Evolutionary conservation across 2,113 vertebrate genomes (phyloP).

Genomic region (Pedetes capensis): DNA sequence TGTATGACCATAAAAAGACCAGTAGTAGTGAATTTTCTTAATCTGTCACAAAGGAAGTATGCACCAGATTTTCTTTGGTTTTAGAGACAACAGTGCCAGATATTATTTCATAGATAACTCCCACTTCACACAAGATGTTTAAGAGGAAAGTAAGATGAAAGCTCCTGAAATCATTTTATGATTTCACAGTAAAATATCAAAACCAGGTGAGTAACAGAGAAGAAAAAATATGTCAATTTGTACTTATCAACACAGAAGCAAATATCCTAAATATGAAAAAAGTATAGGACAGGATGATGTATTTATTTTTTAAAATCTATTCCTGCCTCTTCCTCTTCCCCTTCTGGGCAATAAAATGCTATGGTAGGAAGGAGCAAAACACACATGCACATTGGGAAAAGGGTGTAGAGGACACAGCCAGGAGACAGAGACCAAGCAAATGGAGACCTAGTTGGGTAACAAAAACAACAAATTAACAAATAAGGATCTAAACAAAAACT

Average conservation of each 20-base stretch:
- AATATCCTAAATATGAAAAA: background rate
- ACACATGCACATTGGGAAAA: fast-evolving
- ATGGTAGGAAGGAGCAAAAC: background rate
- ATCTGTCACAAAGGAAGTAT: background rate
- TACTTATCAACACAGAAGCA: background rate
- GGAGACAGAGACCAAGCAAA: background rate
- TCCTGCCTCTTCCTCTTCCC: background rate
- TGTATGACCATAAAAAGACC: background rate
- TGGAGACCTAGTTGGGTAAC: no score
- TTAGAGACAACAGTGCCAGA: background rate
- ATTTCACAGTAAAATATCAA: background rate
- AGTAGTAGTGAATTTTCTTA: background rate
- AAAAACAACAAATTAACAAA: background rate
- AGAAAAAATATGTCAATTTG: background rate
- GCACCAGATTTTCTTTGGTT: background rate
- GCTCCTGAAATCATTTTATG: background rate
- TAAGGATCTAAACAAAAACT: background rate
- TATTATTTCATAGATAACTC: background rate
- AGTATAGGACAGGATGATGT: background rate
- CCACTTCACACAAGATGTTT: background rate
- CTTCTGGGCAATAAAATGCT: background rate
- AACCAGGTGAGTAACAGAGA: background rate
- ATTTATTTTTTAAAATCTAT: background rate
- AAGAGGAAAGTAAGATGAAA: background rate
- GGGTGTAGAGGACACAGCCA: no score